These are phyloP conservation scores for Raja brachyura DNA, from an alignment of 2,113 vertebrate genomes.

Conservation along the genomic window DNA sequence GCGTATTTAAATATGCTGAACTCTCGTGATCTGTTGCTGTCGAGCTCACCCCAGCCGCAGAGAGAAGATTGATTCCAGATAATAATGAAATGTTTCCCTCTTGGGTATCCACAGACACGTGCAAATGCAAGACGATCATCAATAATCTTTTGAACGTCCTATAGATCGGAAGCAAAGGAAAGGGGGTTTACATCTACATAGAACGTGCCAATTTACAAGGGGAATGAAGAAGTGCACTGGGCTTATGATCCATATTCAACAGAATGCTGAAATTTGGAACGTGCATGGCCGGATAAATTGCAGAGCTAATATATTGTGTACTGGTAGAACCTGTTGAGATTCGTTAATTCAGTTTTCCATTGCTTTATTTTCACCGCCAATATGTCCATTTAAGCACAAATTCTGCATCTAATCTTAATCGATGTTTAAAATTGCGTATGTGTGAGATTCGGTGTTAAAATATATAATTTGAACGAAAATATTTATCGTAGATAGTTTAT, in stretches of 20 bases:
- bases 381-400: not conserved
- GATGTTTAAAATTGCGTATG: not conserved
- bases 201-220: constrained; percentile 35
- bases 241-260: constrained; percentile 5
- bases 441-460: not conserved
- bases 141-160: constrained; percentile 1
- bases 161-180: not conserved
- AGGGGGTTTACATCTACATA: not conserved
- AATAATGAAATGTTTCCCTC: constrained; percentile 32
- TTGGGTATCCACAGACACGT: constrained; percentile 28
- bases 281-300: not conserved
- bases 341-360: not conserved
- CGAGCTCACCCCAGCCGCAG: not conserved
- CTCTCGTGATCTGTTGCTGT: constrained; percentile 37
- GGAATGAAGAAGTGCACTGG: not conserved
- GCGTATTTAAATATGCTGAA: constrained; percentile 10
- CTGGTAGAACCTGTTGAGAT: not conserved
- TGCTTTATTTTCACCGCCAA: not conserved
- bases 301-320: not conserved
- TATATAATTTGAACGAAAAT: not conserved
- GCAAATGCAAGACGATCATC: constrained; percentile 37
- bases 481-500: not conserved
- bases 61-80: constrained; percentile 31
- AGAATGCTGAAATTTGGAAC: not conserved
- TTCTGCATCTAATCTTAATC: not conserved